A percentile compares a stretch with the other conserved stretches of the same genome.
Evolutionary conservation across 2,113 vertebrate species (phyloP).

Genomic region (Ifrita kowaldi): DNA sequence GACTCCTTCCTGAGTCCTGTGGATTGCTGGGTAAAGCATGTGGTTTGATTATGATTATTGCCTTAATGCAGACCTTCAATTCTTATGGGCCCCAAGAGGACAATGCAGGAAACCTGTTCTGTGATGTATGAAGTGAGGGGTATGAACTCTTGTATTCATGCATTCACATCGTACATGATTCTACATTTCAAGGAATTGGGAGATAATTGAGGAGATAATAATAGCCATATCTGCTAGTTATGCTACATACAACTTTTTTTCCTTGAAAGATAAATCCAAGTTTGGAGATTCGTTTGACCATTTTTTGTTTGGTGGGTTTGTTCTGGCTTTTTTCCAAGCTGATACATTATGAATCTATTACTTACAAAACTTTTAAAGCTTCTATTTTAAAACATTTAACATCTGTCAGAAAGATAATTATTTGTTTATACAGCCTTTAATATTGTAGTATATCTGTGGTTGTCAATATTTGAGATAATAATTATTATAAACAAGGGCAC

Average conservation of each 20-base stretch:
- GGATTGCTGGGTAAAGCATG: not conserved
- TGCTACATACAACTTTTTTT: not conserved
- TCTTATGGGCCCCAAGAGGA: not conserved
- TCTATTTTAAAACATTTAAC: not conserved
- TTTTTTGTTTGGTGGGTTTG: not conserved
- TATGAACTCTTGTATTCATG: not conserved
- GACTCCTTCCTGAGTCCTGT: not conserved
- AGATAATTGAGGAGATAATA: not conserved
- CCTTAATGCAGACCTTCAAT: not conserved
- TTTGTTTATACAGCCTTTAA: not conserved
- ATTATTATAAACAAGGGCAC: not conserved
- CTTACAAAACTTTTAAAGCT: not conserved
- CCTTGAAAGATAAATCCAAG: not conserved
- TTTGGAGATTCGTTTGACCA: not conserved
- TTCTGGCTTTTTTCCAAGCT: not conserved
- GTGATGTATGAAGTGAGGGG: not conserved
- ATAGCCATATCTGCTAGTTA: not conserved
- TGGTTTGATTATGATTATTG: not conserved
- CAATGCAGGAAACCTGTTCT: slow-evolving; percentile 4
- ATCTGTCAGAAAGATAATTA: not conserved
- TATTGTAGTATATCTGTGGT: not conserved
- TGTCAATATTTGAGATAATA: not conserved
- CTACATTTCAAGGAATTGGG: not conserved
- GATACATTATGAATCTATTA: not conserved
- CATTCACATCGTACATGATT: not conserved